Conservation (phyloP, 1,140 invertebrate genomes). For the Atta texana region DNA sequence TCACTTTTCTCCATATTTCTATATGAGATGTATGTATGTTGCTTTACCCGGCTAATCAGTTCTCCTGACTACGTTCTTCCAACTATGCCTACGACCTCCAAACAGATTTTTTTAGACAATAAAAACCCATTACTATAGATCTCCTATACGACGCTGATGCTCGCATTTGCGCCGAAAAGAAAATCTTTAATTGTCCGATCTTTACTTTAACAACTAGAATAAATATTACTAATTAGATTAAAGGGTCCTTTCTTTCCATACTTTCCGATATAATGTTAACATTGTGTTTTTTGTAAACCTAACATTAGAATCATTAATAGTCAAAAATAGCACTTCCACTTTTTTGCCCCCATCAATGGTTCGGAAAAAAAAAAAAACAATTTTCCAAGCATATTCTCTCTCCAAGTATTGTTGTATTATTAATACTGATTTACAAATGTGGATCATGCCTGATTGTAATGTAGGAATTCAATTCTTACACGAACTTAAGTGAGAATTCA, state of each 20-base stretch:
- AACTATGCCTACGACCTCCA: conserved; percentile 5
- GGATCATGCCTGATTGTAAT: conserved; percentile 10
- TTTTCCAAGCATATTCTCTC: conserved; percentile 22
- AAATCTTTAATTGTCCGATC: conserved; percentile 56
- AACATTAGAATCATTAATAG: conserved; percentile 76
- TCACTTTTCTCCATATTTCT: conserved; percentile 42
- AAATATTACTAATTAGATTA: conserved; percentile 75
- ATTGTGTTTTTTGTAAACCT: conserved; percentile 65
- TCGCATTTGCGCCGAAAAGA: conserved; percentile 50
- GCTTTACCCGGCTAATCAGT: neutral
- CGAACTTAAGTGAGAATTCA: neutral
- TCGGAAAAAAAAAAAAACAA: conserved; percentile 12
- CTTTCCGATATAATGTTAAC: conserved; percentile 75
- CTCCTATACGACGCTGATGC: neutral
- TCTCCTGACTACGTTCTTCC: conserved; percentile 12
- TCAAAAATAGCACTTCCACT: conserved; percentile 10
- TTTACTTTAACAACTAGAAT: conserved; percentile 71
- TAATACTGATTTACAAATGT: conserved; percentile 66
- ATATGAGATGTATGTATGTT: neutral
- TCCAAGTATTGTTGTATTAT: conserved; percentile 25
- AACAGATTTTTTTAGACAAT: conserved; percentile 58
- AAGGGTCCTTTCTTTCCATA: conserved; percentile 73
- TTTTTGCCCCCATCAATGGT: neutral
- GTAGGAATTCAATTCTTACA: neutral
- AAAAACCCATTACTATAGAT: conserved; percentile 27